phyloP scores from a whole-genome alignment of 2,888 invertebrate species.

The Salticus scenicus region DNA sequence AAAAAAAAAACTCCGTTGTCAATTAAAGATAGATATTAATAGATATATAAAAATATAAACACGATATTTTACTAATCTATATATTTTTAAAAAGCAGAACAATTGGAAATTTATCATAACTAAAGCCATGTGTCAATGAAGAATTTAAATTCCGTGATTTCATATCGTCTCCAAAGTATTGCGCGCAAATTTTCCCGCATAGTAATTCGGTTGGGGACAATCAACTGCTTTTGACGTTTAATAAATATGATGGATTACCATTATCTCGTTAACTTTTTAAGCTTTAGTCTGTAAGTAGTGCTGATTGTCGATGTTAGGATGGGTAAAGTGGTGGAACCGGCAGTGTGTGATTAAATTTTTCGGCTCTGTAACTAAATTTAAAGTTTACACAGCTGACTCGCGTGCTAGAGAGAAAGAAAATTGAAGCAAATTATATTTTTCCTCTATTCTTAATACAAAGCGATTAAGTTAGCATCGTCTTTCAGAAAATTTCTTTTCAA shows the following conservation, averaged over 20 bases:
- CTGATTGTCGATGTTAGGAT: background rate
- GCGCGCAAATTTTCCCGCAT: slow-evolving; percentile 25
- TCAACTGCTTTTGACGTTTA: slow-evolving; percentile 58
- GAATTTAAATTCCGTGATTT: slow-evolving; percentile 40
- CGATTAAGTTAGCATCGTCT: too few relatives aligned
- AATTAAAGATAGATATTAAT: too few relatives aligned
- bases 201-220: slow-evolving; percentile 28
- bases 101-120: background rate
- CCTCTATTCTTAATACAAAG: too few relatives aligned
- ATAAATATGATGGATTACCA: slow-evolving; percentile 61
- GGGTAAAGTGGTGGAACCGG: background rate
- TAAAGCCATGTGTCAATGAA: slow-evolving; percentile 16
- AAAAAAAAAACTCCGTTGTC: too few relatives aligned
- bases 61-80: too few relatives aligned
- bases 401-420: background rate
- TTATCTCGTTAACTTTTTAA: slow-evolving; percentile 29
- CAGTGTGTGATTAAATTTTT: slow-evolving; percentile 8
- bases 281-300: background rate
- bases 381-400: background rate
- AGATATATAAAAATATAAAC: too few relatives aligned
- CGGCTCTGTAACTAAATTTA: slow-evolving; percentile 6
- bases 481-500: too few relatives aligned
- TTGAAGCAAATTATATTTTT: background rate
- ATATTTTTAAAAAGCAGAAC: too few relatives aligned
- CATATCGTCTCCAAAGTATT: slow-evolving; percentile 40